Evolutionary conservation across 2,113 vertebrate genomes (phyloP).

Genomic region (Gadus macrocephalus): DNA sequence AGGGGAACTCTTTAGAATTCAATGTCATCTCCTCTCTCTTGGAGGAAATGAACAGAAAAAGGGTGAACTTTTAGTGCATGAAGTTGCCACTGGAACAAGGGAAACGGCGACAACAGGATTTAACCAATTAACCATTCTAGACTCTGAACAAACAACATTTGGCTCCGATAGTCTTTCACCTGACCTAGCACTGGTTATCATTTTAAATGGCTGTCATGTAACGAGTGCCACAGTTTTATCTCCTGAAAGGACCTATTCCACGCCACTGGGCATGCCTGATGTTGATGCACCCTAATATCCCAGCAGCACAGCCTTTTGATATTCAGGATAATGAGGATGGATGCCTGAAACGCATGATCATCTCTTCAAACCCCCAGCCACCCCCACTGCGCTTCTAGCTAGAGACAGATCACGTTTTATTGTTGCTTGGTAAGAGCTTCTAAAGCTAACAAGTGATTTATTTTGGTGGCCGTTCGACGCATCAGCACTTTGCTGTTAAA

Average conservation of each 20-base stretch:
- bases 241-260: slow-evolving; percentile 33
- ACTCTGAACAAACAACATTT: slow-evolving; percentile 17
- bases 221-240: slow-evolving; percentile 17
- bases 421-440: slow-evolving; percentile 17
- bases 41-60: slow-evolving; percentile 4
- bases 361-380: slow-evolving; percentile 39
- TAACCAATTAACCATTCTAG: slow-evolving; percentile 21
- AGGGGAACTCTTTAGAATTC: slow-evolving; percentile 3
- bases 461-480: slow-evolving; percentile 26
- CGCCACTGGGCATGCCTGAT: slow-evolving; percentile 43
- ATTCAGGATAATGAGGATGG: slow-evolving; percentile 45
- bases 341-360: slow-evolving; percentile 48
- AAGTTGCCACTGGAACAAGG: slow-evolving; percentile 21
- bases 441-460: slow-evolving; percentile 13
- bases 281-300: slow-evolving; percentile 57
- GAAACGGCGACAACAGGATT: not conserved
- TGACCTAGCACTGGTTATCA: slow-evolving; percentile 24
- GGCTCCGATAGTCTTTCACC: slow-evolving; percentile 6
- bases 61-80: not conserved
- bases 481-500: not conserved
- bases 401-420: slow-evolving; percentile 37
- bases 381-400: slow-evolving; percentile 4
- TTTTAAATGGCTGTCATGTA: slow-evolving; percentile 35
- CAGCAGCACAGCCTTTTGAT: slow-evolving; percentile 31
- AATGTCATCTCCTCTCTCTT: slow-evolving; percentile 19